Evolutionary conservation across 2,888 invertebrate genomes (phyloP).

Genomic region (Prosapia bicincta): DNA sequence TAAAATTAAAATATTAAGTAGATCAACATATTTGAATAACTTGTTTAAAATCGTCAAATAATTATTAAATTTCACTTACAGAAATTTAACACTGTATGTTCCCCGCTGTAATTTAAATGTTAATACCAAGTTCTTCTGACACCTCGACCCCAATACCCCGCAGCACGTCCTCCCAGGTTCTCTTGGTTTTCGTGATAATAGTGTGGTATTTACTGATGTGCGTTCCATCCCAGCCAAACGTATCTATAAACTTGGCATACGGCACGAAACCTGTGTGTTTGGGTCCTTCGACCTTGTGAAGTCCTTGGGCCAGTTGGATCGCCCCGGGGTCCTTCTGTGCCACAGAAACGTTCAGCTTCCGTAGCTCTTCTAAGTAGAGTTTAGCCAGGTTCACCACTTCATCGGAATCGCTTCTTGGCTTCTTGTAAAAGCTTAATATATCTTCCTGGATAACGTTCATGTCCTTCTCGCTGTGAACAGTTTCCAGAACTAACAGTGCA

Average conservation of each 20-base stretch:
- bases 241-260: conserved; percentile 4
- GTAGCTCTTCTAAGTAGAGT: conserved; percentile 6
- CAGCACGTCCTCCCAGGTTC: not conserved
- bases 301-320: not conserved
- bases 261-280: conserved; percentile 8
- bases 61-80: too few relatives aligned
- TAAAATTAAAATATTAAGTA: too few relatives aligned
- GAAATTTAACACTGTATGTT: too few relatives aligned
- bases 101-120: too few relatives aligned
- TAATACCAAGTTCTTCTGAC: not conserved
- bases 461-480: too few relatives aligned
- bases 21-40: too few relatives aligned
- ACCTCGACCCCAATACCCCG: not conserved
- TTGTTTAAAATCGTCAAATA: too few relatives aligned
- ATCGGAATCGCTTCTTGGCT: not conserved
- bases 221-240: not conserved
- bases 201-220: conserved; percentile 4
- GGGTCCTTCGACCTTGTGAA: conserved; percentile 10
- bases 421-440: not conserved
- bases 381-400: conserved; percentile 7
- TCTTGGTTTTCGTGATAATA: conserved; percentile 4
- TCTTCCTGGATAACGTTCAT: not conserved
- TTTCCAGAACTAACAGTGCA: too few relatives aligned
- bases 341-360: not conserved
- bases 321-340: not conserved